Conservation (phyloP, 1,140 invertebrate genomes). For the Zaprionus camerounensis region DNA sequence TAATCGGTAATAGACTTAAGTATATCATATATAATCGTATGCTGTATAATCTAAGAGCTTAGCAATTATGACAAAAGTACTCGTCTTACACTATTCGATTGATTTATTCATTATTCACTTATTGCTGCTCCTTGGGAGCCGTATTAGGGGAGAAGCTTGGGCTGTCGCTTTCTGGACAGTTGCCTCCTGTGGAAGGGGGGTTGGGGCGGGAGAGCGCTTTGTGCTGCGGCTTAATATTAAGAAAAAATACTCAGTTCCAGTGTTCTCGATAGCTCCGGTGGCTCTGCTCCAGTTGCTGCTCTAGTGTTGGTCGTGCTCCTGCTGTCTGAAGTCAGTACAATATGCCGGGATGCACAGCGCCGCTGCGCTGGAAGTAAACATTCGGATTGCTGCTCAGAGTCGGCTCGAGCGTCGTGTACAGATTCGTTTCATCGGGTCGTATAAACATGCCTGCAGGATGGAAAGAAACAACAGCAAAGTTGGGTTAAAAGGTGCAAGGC, state of each 20-base stretch:
- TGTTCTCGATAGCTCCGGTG: constrained; percentile 72
- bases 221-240: constrained; percentile 63
- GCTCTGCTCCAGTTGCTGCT: constrained; percentile 28
- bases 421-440: constrained; percentile 90
- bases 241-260: constrained; percentile 81
- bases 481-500: neutral
- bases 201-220: constrained; percentile 31
- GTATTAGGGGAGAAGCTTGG: constrained; percentile 38
- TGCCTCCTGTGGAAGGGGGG: neutral
- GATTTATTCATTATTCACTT: constrained; percentile 57
- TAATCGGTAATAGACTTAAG: neutral
- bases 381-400: constrained; percentile 93
- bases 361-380: constrained; percentile 92
- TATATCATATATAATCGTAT: constrained; percentile 11
- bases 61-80: constrained; percentile 72
- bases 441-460: constrained; percentile 88
- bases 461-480: constrained; percentile 1
- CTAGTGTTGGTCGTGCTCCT: neutral
- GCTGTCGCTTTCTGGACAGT: neutral
- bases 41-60: constrained; percentile 53
- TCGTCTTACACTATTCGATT: constrained; percentile 61
- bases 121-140: constrained; percentile 79
- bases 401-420: constrained; percentile 92
- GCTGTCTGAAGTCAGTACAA: constrained; percentile 87
- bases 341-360: constrained; percentile 91